Evolutionary conservation across 2,113 vertebrate species (phyloP), one percentile per base, ranked within the genome.

Genomic region (Nothocercus nigrocapillus): DNA sequence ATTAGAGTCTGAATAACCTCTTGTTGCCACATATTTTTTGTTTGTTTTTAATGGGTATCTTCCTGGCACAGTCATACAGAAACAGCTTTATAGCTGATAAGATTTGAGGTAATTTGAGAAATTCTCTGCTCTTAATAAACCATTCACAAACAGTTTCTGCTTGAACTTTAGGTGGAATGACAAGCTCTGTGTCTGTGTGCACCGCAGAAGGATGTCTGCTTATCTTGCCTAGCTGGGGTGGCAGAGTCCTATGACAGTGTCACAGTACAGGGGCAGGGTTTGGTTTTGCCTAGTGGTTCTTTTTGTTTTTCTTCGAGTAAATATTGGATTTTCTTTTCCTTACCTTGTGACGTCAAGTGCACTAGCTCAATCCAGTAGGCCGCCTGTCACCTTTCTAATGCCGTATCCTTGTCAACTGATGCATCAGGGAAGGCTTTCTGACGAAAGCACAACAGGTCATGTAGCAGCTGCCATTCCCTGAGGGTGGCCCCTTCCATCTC

Each of bases 291-390:
- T 91, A 21, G 2, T 62, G 36, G 10, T 1, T 5, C 6, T 27
- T 63, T 16, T 1, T 36, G 8, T 9, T 73, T n/a, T 75, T 70
- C 11, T 45, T 54, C n/a, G 10, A 11, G 2, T 68, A 61, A 83
- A 38, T 51, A 63, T 2, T 51, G 10, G 3, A 13, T 62, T 42
- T 61, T 12, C 0, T 5, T 28, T 42, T 42, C 17, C 1, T 0
- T 82, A 4, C 56, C 24, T 85, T 20, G 1, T 76, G 38, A 44
- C 56, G 18, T 58, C 24, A 58, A 1, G 54, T n/a, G 12, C 25
- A 28, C 22, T 82, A 13, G 24, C 6, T 69, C 40, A 21, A 11
- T 66, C 47, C 61, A 25, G 13, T 70, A 45, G 59, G 61, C 22
- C 3, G 0, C 47, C n/a, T 19, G 12, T 24, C 11, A 76, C 54